Base-by-base conservation (phyloP, 2,888 invertebrate species). In the Ophion ventricosus region DNA sequence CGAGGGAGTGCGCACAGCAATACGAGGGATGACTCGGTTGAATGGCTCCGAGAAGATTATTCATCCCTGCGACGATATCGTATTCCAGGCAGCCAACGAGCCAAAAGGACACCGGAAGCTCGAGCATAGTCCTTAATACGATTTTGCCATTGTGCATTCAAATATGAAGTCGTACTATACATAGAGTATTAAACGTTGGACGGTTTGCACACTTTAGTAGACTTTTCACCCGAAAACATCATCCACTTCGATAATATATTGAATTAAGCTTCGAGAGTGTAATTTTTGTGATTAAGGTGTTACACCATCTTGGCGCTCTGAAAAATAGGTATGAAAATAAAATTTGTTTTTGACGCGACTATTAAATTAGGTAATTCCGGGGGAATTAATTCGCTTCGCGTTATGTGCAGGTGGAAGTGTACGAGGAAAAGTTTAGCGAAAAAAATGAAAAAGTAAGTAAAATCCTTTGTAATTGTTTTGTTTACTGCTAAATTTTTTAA, bases 31-130 rank as follows among this genome's bases (percentile, higher is more conserved):
- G 57, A 77, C 74, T 74, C 81, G 81, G 81, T 84, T 84, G 84
- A 84, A 84, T 80, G 49, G 84, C 84, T 84, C 74, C 49, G 2
- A 70, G 78, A 11, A 49, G 78, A 84, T 84, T 81, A 81, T 84
- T 84, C 78, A 84, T 84, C 75, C 82, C 82, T 79, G 74, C 75
- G 75, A 75, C 76, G 79, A 84, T 84, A 84, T 84, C 75, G 75
- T 84, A 81, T 84, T 73, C 77, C 74, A 74, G 80, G 80, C 75
- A 81, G 43, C 64, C 77, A 78, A 69, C 84, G 80, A 78, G 81
- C 69, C 67, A 81, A 73, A 70, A 84, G 81, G 81, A 73, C 73
- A 76, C 59, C 76, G 59, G 74, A 63, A 64, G 83, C 69, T 49
- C 7, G 43, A 20, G 26, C 70, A 69, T 59, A 73, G 59, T 82